These are phyloP conservation scores for Melanotaenia maccullochi DNA, from an alignment of 2,797 vertebrate species.

Conservation along the genomic window DNA sequence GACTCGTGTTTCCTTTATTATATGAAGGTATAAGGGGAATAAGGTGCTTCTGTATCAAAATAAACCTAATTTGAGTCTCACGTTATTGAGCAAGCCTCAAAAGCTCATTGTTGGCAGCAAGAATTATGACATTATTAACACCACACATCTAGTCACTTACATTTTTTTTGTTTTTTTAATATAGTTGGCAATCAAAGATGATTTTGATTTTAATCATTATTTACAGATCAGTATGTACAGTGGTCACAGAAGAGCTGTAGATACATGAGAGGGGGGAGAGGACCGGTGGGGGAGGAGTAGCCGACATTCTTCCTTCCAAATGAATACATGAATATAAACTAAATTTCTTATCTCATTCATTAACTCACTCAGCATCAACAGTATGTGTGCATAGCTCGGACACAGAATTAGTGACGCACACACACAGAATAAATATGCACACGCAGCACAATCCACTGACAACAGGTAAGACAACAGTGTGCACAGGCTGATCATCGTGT, in stretches of 20 bases:
- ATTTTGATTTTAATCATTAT: slow-evolving; percentile 75
- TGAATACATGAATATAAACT: slow-evolving; percentile 35
- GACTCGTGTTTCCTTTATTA: too few relatives aligned
- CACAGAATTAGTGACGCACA: slow-evolving; percentile 42
- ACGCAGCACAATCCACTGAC: slow-evolving; percentile 46
- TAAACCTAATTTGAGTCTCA: too few relatives aligned
- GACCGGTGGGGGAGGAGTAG: background rate
- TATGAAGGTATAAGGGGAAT: too few relatives aligned
- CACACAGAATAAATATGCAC: slow-evolving; percentile 63
- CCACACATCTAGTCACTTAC: slow-evolving; percentile 38
- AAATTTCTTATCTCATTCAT: slow-evolving; percentile 25
- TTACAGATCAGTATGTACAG: slow-evolving; percentile 80
- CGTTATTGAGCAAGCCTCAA: too few relatives aligned
- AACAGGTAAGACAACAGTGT: slow-evolving; percentile 44
- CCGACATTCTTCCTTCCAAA: slow-evolving; percentile 46
- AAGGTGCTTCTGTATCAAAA: too few relatives aligned
- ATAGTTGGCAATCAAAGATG: slow-evolving; percentile 77
- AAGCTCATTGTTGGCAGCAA: too few relatives aligned
- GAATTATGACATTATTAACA: slow-evolving; percentile 3
- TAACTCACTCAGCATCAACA: slow-evolving; percentile 28
- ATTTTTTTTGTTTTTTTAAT: slow-evolving; percentile 70
- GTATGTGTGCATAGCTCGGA: slow-evolving; percentile 69
- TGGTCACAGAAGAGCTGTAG: slow-evolving; percentile 61
- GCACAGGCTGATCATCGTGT: slow-evolving; percentile 43
- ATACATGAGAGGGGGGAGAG: background rate